Evolutionary conservation across 2,113 vertebrate species (phyloP).

Genomic region (Colossoma macropomum): DNA sequence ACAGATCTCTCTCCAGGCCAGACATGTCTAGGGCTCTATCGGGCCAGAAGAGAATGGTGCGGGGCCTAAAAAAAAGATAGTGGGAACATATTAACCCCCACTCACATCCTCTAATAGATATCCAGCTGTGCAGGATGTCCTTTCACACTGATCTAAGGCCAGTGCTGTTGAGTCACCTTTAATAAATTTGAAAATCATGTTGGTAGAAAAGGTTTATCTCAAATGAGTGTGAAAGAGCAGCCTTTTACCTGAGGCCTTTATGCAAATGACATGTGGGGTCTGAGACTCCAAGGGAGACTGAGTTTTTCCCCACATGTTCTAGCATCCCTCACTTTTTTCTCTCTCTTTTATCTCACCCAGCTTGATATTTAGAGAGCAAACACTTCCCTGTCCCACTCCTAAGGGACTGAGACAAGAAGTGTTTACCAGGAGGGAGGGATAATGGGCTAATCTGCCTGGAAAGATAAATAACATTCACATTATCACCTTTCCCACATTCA

Average conservation of each 20-base stretch:
- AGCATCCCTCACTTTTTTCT: not conserved
- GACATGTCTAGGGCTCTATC: not conserved
- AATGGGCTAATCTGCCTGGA: conserved; percentile 49
- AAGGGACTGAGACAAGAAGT: conserved; percentile 21
- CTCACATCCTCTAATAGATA: conserved; percentile 21
- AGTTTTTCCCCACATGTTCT: not conserved
- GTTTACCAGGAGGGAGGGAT: conserved; percentile 52
- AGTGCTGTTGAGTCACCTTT: not conserved
- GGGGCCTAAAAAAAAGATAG: not conserved
- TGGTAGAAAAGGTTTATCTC: not conserved
- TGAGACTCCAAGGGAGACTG: not conserved
- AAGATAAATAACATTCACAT: conserved; percentile 42
- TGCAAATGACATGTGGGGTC: not conserved
- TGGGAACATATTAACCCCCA: not conserved
- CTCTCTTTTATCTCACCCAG: conserved; percentile 22
- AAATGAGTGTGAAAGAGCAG: not conserved
- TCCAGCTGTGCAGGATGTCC: conserved; percentile 15
- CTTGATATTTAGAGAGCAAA: conserved; percentile 54
- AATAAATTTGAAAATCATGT: not conserved
- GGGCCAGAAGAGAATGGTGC: not conserved
- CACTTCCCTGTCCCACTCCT: conserved; percentile 35
- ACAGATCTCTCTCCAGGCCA: not conserved
- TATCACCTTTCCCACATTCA: conserved; percentile 49
- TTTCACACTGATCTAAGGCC: conserved; percentile 1
- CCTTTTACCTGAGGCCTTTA: not conserved